Conservation (phyloP, 2,797 vertebrate species). For the Chaunax sp. region DNA sequence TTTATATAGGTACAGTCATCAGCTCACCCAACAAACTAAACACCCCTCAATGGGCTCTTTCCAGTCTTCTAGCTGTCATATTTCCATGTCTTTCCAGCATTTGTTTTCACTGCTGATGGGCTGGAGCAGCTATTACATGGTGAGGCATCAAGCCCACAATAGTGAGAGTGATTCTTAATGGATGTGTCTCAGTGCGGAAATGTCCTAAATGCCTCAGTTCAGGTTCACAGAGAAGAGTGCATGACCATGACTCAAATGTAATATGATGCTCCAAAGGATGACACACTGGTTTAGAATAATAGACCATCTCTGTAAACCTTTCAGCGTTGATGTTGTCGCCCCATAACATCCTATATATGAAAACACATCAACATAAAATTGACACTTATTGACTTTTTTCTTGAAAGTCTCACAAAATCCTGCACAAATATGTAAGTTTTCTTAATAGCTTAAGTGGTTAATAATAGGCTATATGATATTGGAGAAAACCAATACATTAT, state of each 20-base stretch:
- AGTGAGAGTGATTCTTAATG: constrained; percentile 40
- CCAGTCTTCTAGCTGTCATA: constrained; percentile 43
- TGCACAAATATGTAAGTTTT: neutral
- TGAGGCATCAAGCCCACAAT: constrained; percentile 19
- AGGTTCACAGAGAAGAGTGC: neutral
- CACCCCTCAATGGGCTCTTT: constrained; percentile 7
- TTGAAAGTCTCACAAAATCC: neutral
- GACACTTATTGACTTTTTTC: constrained; percentile 6
- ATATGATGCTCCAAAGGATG: constrained; percentile 18
- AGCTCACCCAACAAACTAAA: constrained; percentile 10
- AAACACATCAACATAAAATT: neutral
- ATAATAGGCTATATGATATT: neutral
- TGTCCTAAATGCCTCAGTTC: constrained; percentile 19
- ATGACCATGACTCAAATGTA: constrained; percentile 22
- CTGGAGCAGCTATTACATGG: constrained; percentile 35
- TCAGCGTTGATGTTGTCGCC: neutral
- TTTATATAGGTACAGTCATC: neutral
- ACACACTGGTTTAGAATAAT: neutral
- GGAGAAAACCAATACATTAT: neutral
- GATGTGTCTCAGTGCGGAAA: constrained; percentile 35
- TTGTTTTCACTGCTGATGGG: constrained; percentile 42
- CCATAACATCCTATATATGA: neutral
- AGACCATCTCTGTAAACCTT: neutral
- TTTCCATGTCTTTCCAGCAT: constrained; percentile 26
- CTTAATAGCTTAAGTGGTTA: too few relatives aligned